These are phyloP conservation scores for Montipora capricornis DNA, from an alignment of 64 coral and sea anemone genomes.

Conservation along the genomic window DNA sequence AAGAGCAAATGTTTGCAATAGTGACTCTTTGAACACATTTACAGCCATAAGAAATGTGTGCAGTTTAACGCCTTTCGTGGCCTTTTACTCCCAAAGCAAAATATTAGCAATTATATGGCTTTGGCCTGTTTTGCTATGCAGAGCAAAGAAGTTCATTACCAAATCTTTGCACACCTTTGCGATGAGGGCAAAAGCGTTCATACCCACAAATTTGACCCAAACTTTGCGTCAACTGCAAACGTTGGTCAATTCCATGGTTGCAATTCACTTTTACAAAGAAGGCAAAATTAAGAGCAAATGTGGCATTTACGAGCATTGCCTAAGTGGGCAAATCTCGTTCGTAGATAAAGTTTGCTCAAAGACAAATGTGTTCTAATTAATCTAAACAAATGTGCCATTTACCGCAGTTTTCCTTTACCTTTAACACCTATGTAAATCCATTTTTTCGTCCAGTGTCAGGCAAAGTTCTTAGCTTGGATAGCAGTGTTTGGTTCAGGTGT, in stretches of 20 bases:
- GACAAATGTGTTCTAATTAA: not conserved
- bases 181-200: not conserved
- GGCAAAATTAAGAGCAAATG: not conserved
- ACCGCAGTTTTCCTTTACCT: not conserved
- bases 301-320: not conserved
- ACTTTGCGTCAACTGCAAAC: too few species aligned
- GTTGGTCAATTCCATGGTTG: not conserved
- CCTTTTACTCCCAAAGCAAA: not conserved
- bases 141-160: not conserved
- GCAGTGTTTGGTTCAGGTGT: too few species aligned
- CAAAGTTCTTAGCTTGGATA: too few species aligned
- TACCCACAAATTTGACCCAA: not conserved
- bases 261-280: not conserved
- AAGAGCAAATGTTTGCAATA: not conserved
- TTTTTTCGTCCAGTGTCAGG: not conserved
- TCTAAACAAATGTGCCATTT: not conserved
- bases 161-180: not conserved
- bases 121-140: not conserved
- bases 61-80: not conserved
- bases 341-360: not conserved
- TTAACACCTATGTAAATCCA: not conserved
- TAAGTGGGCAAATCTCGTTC: not conserved
- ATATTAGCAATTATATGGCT: not conserved
- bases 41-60: not conserved
- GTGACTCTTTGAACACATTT: not conserved